Base-by-base conservation (phyloP, 2,888 invertebrate species). In the Parnassius mnemosyne region DNA sequence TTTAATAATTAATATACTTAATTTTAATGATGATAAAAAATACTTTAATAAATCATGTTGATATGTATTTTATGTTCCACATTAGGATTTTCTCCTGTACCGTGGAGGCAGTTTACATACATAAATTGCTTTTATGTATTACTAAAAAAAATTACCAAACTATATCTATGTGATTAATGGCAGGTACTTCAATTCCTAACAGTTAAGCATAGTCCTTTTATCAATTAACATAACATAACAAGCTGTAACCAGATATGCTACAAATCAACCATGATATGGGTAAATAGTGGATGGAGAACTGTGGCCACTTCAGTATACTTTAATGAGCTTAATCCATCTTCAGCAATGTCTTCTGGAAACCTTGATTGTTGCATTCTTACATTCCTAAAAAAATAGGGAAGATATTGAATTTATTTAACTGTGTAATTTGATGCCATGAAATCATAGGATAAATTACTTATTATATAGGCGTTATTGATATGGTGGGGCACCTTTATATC, bases 321-420 rank as follows among this genome's bases (percentile, higher is more conserved):
- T 34, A 95, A 78, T 10, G 94, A 92, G 77, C 92, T 95, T 34
- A 95, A 80, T 7, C 95, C 95, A 81, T 95, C 95, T 2, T 80
- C 81, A 50, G 85, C 76, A 74, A 92, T 93, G 55, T 92, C 87
- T 55, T 88, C 88, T 3, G 92, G 92, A 56, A 85, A 83, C 54
- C 79, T 76, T 2, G 93, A 71, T 46, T 91, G 78, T 11, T 86
- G 81, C 64, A 87, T 85, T 65, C 92, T 87, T 71, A 89, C 87
- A n/a, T 86, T 82, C 73, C 92, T 92, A 79, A 66, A 85, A n/a
- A 42, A 16, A 43, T 44, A 3, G 11, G 43, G 11, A 43, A 34
- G 5, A 34, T 34, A 34, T 34, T 34, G 34, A 34, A 34, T 34
- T 34, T 25, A 25, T 7, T 0, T 25, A 1, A 25, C 25, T 25